phyloP scores from a whole-genome alignment of 2,797 vertebrate genomes.

The Myotis pilosus region DNA sequence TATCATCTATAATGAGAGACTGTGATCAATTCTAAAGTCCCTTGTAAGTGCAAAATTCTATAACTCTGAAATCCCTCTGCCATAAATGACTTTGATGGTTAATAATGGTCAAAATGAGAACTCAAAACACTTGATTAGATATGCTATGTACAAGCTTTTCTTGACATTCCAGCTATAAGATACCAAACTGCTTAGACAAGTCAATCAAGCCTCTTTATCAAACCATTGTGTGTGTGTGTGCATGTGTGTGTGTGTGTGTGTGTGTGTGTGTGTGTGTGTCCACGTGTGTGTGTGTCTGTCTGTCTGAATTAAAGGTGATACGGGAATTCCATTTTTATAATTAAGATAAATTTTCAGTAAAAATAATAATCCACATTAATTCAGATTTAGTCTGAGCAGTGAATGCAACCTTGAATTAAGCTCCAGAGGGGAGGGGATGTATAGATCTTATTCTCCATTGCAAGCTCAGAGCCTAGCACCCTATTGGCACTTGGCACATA shows the following conservation, averaged over 20 bases:
- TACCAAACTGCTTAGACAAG: neutral
- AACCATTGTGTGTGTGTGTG: neutral
- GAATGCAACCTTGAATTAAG: neutral
- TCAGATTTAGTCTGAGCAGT: neutral
- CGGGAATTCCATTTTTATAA: neutral
- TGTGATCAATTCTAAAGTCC: neutral
- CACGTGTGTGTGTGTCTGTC: no score
- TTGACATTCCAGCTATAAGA: neutral
- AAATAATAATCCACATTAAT: neutral
- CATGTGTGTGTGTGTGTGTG: no score
- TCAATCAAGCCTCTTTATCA: neutral
- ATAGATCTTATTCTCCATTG: neutral
- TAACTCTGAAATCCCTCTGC: neutral
- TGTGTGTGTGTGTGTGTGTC: no score
- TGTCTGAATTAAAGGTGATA: neutral
- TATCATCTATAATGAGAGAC: neutral
- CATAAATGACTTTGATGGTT: neutral
- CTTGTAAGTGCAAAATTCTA: neutral
- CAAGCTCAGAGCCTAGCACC: neutral
- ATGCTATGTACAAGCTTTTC: neutral
- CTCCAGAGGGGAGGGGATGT: neutral
- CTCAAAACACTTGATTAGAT: neutral
- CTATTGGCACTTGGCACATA: neutral
- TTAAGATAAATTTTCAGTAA: slow-evolving; percentile 11
- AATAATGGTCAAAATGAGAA: neutral